phyloP scores from a whole-genome alignment of 2,888 invertebrate species.

The Sycophila texana region DNA sequence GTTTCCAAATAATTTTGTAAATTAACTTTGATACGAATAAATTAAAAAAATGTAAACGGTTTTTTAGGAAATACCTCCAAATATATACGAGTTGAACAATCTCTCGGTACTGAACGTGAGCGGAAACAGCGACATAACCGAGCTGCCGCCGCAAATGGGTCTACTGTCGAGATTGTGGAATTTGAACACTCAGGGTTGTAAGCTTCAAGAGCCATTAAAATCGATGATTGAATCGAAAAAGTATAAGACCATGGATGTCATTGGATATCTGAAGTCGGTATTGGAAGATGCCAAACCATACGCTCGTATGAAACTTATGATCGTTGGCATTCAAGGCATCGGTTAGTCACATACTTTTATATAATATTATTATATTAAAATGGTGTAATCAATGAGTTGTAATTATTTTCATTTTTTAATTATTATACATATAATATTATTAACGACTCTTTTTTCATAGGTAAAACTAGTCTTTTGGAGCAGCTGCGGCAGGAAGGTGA shows the following conservation, averaged over 20 bases:
- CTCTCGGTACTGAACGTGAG: constrained; percentile 96
- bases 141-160: constrained; percentile 97
- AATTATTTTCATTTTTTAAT: neutral
- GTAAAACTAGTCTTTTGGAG: constrained; percentile 93
- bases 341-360: constrained; percentile 67
- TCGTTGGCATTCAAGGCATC: constrained; percentile 92
- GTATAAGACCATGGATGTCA: constrained; percentile 95
- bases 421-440: neutral
- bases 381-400: neutral
- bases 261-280: constrained; percentile 93
- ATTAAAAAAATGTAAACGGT: neutral
- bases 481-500: constrained; percentile 91
- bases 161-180: constrained; percentile 96
- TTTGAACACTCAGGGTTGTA: constrained; percentile 92
- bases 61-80: constrained; percentile 84
- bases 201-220: constrained; percentile 89
- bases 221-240: constrained; percentile 95
- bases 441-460: constrained; percentile 40
- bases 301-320: constrained; percentile 96
- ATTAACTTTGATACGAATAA: neutral
- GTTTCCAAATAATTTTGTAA: neutral
- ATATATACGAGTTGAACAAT: constrained; percentile 89
- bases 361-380: neutral
- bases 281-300: constrained; percentile 94
- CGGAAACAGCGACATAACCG: constrained; percentile 88